Evolutionary conservation across 2,113 vertebrate species (phyloP).

Genomic region (Eptatretus burgeri): DNA sequence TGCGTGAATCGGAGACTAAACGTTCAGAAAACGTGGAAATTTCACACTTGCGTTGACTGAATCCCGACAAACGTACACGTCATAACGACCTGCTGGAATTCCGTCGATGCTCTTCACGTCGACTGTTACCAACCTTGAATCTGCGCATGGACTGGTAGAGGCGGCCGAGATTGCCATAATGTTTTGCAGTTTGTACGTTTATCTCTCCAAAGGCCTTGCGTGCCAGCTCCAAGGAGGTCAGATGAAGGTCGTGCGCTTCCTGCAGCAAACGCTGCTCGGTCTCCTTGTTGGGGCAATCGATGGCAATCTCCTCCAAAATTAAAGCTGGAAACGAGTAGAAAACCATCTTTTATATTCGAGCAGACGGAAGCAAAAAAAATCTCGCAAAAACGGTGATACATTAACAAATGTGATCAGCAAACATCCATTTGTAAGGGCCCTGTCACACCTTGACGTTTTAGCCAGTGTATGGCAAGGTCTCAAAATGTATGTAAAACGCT

Average conservation of each 20-base stretch:
- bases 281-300: slow-evolving; percentile 96
- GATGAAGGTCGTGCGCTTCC: slow-evolving; percentile 82
- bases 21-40: too few species aligned
- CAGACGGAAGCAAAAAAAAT: background rate
- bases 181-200: slow-evolving; percentile 93
- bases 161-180: slow-evolving; percentile 85
- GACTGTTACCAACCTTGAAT: slow-evolving; percentile 39
- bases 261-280: slow-evolving; percentile 82
- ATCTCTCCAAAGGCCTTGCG: slow-evolving; percentile 98
- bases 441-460: too few species aligned
- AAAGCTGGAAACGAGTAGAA: slow-evolving; percentile 25
- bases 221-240: slow-evolving; percentile 79
- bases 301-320: slow-evolving; percentile 91
- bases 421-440: too few species aligned
- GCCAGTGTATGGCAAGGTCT: too few species aligned
- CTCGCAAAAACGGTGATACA: background rate
- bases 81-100: too few species aligned
- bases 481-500: too few species aligned
- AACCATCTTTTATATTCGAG: background rate
- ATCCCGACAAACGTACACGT: too few species aligned
- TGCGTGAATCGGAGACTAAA: too few species aligned
- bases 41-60: too few species aligned
- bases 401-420: background rate
- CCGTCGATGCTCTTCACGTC: background rate
- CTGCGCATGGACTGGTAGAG: slow-evolving; percentile 99